Conservation (phyloP, 1,140 invertebrate genomes). For the Pogonognathellus flavescens region DNA sequence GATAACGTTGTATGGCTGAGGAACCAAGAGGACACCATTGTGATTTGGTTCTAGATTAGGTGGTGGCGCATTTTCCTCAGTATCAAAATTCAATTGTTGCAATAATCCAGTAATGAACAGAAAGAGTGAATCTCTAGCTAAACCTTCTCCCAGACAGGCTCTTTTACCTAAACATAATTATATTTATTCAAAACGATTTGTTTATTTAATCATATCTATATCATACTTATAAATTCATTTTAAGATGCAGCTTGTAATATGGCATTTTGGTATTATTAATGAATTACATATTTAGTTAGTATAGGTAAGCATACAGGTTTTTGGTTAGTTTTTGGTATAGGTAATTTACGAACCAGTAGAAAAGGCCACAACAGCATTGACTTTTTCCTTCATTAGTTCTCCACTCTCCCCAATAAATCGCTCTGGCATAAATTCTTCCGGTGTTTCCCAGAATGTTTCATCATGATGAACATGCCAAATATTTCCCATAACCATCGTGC, state of each 20-base stretch:
- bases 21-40: neutral
- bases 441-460: slow-evolving; percentile 34
- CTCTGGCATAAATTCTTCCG: slow-evolving; percentile 55
- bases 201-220: too few species aligned
- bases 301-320: too few species aligned
- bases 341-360: slow-evolving; percentile 14
- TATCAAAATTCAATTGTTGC: slow-evolving; percentile 19
- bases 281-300: too few species aligned
- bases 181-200: too few species aligned
- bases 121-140: slow-evolving; percentile 23
- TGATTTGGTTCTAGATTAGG: neutral
- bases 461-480: slow-evolving; percentile 38
- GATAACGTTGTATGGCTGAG: neutral
- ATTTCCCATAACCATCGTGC: slow-evolving; percentile 68
- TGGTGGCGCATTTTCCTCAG: neutral
- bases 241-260: too few species aligned
- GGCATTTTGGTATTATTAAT: too few species aligned
- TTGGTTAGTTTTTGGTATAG: too few species aligned
- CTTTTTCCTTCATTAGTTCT: neutral
- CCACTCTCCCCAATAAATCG: slow-evolving; percentile 65
- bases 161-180: slow-evolving; percentile 3
- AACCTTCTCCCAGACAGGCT: slow-evolving; percentile 13
- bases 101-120: slow-evolving; percentile 33
- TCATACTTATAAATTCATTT: too few species aligned
- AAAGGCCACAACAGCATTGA: neutral